A percentile compares a stretch with the other conserved stretches of the same genome.
These are phyloP conservation scores for Pholis gunnellus DNA, from an alignment of 2,113 vertebrate species.

Conservation along the genomic window DNA sequence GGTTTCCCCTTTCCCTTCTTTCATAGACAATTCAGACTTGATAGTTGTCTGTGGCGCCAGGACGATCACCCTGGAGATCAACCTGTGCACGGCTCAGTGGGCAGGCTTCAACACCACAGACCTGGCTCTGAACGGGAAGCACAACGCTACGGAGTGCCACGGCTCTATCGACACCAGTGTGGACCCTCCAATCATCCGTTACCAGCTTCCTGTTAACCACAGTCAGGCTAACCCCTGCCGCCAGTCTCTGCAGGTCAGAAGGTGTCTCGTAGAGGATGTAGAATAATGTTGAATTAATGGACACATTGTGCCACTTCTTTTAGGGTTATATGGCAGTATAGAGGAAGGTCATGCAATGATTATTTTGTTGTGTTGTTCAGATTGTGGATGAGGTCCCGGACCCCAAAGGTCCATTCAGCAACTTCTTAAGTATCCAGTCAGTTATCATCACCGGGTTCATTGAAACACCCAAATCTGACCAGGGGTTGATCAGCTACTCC, in stretches of 20 bases:
- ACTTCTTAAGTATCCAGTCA: slow-evolving; percentile 82
- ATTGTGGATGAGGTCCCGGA: slow-evolving; percentile 80
- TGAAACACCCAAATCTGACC: slow-evolving; percentile 71
- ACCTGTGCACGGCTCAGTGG: slow-evolving; percentile 84
- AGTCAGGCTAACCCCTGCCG: slow-evolving; percentile 80
- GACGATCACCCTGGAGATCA: slow-evolving; percentile 80
- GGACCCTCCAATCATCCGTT: slow-evolving; percentile 79
- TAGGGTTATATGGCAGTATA: not conserved
- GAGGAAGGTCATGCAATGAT: not conserved
- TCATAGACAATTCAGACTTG: slow-evolving; percentile 81
- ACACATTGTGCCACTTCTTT: not conserved
- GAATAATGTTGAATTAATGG: not conserved
- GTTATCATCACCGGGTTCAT: slow-evolving; percentile 83
- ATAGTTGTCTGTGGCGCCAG: slow-evolving; percentile 77
- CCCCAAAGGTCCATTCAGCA: slow-evolving; percentile 72
- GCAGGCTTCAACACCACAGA: slow-evolving; percentile 74
- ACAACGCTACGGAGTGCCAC: slow-evolving; percentile 71
- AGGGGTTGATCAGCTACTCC: slow-evolving; percentile 82
- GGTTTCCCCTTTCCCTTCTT: not conserved
- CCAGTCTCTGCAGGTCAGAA: slow-evolving; percentile 80
- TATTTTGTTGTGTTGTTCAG: slow-evolving; percentile 56
- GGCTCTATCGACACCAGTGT: slow-evolving; percentile 74
- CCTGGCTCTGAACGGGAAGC: slow-evolving; percentile 82
- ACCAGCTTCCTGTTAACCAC: slow-evolving; percentile 81
- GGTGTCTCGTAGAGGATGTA: not conserved